A percentile compares a stretch with the other conserved stretches of the same genome.
phyloP scores from a whole-genome alignment of 2,113 vertebrate genomes.

The Heterotis niloticus region DNA sequence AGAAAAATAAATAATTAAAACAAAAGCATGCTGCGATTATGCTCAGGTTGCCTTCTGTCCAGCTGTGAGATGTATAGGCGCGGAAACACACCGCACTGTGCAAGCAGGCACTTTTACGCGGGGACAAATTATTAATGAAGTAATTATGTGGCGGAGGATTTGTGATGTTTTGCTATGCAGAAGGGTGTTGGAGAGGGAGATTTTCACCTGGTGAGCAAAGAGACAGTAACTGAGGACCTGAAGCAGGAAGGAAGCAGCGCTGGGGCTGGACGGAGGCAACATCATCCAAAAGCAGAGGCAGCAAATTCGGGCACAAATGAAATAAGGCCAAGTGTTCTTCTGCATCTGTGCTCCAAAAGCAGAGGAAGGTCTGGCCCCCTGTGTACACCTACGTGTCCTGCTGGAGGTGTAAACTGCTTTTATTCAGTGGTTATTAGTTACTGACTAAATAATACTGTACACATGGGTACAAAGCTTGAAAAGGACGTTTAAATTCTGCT shows the following conservation, averaged over 20 bases:
- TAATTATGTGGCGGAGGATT: background rate
- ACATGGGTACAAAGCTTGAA: background rate
- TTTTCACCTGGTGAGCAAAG: too few species aligned
- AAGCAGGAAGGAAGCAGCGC: background rate
- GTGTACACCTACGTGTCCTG: slow-evolving; percentile 33
- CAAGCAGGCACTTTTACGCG: background rate
- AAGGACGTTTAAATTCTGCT: slow-evolving; percentile 3
- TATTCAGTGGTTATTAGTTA: slow-evolving; percentile 16
- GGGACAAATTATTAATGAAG: background rate
- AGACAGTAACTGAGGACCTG: background rate
- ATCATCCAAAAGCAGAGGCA: background rate
- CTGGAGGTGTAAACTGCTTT: slow-evolving; percentile 8
- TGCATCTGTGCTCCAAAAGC: background rate
- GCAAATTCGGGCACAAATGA: background rate
- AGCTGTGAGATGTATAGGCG: background rate
- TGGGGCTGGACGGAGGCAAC: background rate
- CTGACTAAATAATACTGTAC: background rate
- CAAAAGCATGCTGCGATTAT: background rate
- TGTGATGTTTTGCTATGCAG: slow-evolving; percentile 1
- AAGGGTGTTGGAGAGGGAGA: background rate
- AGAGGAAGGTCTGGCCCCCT: slow-evolving; percentile 20
- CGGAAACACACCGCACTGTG: background rate
- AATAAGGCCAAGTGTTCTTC: slow-evolving; percentile 17
- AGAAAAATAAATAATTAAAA: background rate
- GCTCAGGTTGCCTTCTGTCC: too few species aligned